phyloP scores from a whole-genome alignment of 53 echinoderm and acorn worm genomes.

The Holothuria scabra region DNA sequence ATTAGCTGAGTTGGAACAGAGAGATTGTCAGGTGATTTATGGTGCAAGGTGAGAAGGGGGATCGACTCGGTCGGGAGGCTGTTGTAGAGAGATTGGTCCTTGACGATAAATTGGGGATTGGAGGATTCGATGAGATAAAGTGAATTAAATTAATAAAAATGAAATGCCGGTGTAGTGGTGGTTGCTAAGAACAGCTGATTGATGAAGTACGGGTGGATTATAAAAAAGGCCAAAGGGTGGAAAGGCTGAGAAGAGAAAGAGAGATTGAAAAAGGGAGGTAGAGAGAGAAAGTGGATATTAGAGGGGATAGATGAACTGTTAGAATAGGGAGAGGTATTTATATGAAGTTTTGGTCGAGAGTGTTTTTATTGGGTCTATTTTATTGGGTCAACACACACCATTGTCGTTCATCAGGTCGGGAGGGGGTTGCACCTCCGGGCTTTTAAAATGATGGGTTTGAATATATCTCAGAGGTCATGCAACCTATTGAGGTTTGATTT shows the following conservation, averaged over 20 bases:
- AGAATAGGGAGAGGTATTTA: no score
- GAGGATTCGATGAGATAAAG: conserved; percentile 46
- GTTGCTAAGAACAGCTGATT: conserved; percentile 14
- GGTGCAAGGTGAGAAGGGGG: conserved; percentile 26
- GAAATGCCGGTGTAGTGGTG: conserved; percentile 34
- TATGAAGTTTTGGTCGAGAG: no score
- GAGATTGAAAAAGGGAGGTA: not conserved
- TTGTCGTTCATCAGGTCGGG: no score
- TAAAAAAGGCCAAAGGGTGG: no score
- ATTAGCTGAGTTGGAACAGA: conserved; percentile 47
- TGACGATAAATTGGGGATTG: conserved; percentile 53
- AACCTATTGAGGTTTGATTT: no score
- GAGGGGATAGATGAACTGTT: no score
- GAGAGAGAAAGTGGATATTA: no score
- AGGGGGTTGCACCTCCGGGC: no score
- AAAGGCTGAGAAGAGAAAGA: not conserved
- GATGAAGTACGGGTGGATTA: conserved; percentile 18
- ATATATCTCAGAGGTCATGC: no score
- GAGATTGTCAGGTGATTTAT: conserved; percentile 47
- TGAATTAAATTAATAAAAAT: conserved; percentile 54
- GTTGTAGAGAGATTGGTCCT: conserved; percentile 31
- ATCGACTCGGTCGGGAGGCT: conserved; percentile 1
- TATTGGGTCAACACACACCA: no score
- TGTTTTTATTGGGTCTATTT: no score
- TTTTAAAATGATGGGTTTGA: no score